Evolutionary conservation across 2,113 vertebrate species (phyloP).

Genomic region (Solea solea): DNA sequence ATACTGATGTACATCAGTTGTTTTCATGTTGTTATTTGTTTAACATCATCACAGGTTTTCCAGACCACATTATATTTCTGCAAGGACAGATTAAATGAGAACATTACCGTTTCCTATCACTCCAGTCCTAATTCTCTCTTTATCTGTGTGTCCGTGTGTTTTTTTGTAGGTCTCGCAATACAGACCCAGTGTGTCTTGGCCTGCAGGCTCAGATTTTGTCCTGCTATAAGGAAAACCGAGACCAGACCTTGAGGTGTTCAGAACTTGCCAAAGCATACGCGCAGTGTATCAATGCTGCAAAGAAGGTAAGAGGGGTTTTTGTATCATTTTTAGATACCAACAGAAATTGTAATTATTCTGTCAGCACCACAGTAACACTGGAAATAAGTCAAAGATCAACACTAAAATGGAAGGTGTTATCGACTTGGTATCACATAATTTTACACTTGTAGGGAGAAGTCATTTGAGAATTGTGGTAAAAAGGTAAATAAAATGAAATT

Average conservation of each 20-base stretch:
- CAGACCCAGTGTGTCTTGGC: constrained; percentile 83
- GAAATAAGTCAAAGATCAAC: no score
- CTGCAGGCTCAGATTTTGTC: constrained; percentile 89
- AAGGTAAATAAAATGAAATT: no score
- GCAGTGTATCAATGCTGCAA: constrained; percentile 87
- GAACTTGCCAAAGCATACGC: constrained; percentile 91
- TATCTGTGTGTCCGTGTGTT: constrained; percentile 14
- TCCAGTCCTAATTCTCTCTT: not conserved
- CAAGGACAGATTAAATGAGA: not conserved
- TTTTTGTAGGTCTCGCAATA: constrained; percentile 78
- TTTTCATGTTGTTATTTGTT: not conserved
- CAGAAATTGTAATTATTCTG: no score
- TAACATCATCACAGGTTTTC: not conserved
- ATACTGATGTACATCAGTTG: not conserved
- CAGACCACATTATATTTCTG: not conserved
- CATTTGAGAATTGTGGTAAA: no score
- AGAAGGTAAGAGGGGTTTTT: constrained; percentile 83
- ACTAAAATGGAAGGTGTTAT: no score
- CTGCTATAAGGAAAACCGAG: constrained; percentile 88
- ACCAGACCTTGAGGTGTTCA: constrained; percentile 88
- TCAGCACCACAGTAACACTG: no score
- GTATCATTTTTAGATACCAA: no score
- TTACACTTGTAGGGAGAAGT: no score
- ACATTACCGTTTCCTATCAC: not conserved
- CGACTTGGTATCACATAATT: no score